Conservation (phyloP, 2,888 invertebrate species). For the Dynastes hyllus region DNA sequence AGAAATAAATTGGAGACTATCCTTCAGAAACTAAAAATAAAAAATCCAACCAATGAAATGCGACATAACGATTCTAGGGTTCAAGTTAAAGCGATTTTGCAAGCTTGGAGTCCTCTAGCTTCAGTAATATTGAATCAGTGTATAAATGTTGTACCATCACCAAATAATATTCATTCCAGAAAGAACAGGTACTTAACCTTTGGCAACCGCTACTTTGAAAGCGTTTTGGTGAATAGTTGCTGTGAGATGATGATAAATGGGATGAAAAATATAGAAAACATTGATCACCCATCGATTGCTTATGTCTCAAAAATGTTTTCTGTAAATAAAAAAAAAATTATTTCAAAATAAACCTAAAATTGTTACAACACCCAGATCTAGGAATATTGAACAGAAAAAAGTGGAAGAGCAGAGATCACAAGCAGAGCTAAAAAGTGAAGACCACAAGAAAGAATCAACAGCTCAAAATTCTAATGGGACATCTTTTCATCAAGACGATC, state of each 20-base stretch:
- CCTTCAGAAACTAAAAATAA: conserved; percentile 85
- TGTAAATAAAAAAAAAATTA: conserved; percentile 81
- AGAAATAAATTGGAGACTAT: conserved; percentile 82
- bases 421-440: conserved; percentile 39
- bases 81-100: conserved; percentile 87
- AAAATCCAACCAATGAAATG: conserved; percentile 81
- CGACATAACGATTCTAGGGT: conserved; percentile 84
- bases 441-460: conserved; percentile 63
- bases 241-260: conserved; percentile 75
- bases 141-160: conserved; percentile 86
- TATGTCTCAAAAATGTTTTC: conserved; percentile 94
- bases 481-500: conserved; percentile 28
- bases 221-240: conserved; percentile 81
- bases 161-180: conserved; percentile 82
- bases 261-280: conserved; percentile 65
- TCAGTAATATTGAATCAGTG: conserved; percentile 88
- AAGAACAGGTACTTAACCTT: conserved; percentile 90
- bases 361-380: conserved; percentile 83
- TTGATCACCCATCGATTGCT: conserved; percentile 80
- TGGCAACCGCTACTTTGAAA: conserved; percentile 71
- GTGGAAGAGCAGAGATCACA: background rate
- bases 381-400: conserved; percentile 65
- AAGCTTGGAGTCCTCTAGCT: conserved; percentile 93
- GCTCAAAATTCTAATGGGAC: conserved; percentile 52
- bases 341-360: conserved; percentile 87